Base-by-base conservation (phyloP, 2,888 invertebrate species). In the Perdita meconis region DNA sequence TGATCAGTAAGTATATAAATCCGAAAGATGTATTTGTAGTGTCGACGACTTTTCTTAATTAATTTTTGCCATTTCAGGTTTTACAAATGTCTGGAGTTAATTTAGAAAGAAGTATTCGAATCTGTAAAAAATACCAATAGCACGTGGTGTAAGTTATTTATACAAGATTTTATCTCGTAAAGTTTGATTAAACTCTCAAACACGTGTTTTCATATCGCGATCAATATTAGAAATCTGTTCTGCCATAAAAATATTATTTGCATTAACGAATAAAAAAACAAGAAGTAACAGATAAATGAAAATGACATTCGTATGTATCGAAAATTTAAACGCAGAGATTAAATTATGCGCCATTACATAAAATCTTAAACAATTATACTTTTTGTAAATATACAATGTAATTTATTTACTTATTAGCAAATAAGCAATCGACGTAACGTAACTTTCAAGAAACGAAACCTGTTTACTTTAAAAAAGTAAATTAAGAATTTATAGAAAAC, bases 1-100 rank as follows among this genome's bases (percentile, higher is more conserved):
- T 69, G 19, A 40, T 24, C 22, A 70, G 83, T 85, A 78, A 61
- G 64, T 67, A 36, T 13, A 67, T 8, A 4, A 56, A 55, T 4
- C 24, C 10, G n/a, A 53, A 6, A 10, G n/a, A 55, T 16, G 12
- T 40, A 19, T 8, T 26, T 1, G n/a, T n/a, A n/a, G n/a, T n/a
- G n/a, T 30, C 24, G 12, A 19, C 42, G 44, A 8, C 12, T 13
- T 6, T 5, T 12, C n/a, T 26, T 19, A n/a, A 1, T n/a, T 2
- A 19, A 22, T 8, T 12, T 36, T 26, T 42, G 1, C n/a, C 30
- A 10, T 71, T 61, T 26, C 19, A 66, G 55, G 16, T 53, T 12
- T 70, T 40, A 16, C 51, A 57, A 12, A 51, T 47, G 16, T 19
- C 26, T 63, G 51, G 53, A 77, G 66, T 55, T 78, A 77, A 78